Percentiles rank a stretch among this genome's conserved stretches.
Conservation (phyloP, 2,113 vertebrate genomes). For the Onychostoma macrolepis region DNA sequence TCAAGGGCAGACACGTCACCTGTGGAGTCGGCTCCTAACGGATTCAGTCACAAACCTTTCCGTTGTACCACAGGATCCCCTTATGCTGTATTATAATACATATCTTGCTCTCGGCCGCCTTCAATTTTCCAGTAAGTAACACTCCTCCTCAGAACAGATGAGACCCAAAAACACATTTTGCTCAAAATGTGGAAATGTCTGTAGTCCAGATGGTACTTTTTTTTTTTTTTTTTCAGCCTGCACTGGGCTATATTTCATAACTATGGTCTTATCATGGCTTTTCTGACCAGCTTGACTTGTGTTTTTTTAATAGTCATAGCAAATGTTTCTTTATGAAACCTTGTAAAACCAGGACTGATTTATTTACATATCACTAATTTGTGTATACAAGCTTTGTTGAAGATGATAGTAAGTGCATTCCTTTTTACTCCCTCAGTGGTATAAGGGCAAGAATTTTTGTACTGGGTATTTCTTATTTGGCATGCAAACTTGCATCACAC, state of each 20-base stretch:
- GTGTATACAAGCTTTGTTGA: background rate
- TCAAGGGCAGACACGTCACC: constrained; percentile 37
- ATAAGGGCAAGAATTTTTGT: constrained; percentile 54
- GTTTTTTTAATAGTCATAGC: background rate
- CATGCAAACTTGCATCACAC: constrained; percentile 34
- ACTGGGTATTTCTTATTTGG: constrained; percentile 17
- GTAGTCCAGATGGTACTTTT: constrained; percentile 8
- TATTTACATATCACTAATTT: background rate
- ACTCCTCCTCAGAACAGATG: constrained; percentile 18
- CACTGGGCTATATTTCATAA: background rate
- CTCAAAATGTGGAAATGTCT: constrained; percentile 15
- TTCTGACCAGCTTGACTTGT: constrained; percentile 1
- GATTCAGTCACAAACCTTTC: background rate
- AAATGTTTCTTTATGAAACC: background rate
- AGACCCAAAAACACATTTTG: constrained; percentile 19
- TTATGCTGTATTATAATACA: constrained; percentile 3
- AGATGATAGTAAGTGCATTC: background rate
- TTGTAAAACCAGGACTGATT: background rate
- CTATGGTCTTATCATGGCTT: background rate
- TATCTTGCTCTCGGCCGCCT: background rate
- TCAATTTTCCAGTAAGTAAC: constrained; percentile 11
- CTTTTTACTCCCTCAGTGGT: background rate
- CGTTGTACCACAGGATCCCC: background rate
- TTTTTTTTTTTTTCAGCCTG: background rate
- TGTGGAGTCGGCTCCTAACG: background rate